Base-by-base conservation (phyloP, 2,113 vertebrate species). In the Gasterosteus nipponicus region DNA sequence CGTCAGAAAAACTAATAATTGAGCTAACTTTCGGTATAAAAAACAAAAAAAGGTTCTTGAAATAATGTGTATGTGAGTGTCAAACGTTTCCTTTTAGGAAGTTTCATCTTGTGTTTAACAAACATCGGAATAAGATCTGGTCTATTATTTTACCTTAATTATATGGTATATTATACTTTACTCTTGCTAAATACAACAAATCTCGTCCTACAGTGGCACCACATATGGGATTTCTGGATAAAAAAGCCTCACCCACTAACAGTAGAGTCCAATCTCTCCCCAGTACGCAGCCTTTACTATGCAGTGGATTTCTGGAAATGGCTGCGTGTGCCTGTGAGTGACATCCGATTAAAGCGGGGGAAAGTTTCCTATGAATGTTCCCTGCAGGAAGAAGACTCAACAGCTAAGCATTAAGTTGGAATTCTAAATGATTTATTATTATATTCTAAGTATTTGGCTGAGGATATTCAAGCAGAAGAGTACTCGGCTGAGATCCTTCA, bases 391-490 rank as follows among this genome's bases (percentile, higher is more conserved):
- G 33, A 39, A 67, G 3, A 10, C 42, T 38, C 69, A 60, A 60
- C 47, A 70, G 19, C n/a, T 62, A 66, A 39, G 68, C 47, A 57
- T 58, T 31, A 67, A 73, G 15, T 74, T 39, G 31, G 60, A 73
- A 78, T 61, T 54, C n/a, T 64, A 42, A 66, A 73, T 60, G 73
- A 75, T 58, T 54, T 67, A 26, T 26, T 26, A 26, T 26, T 26
- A 26, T 26, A 26, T 26, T 26, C 22, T 26, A 59, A 76, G 65
- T 51, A 70, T 74, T 80, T 69, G 53, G 51, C 18, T 75, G 73
- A 75, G 61, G 16, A 69, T 69, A 70, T 46, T 77, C 26, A 38
- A 58, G 61, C 38, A 53, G 73, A 77, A 19, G 72, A 73, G 66
- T 39, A 44, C 44, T 68, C 59, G 49, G 54, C 72, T 74, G 51